Evolutionary conservation across 2,113 vertebrate genomes (phyloP).

Genomic region (Panurus biarmicus): DNA sequence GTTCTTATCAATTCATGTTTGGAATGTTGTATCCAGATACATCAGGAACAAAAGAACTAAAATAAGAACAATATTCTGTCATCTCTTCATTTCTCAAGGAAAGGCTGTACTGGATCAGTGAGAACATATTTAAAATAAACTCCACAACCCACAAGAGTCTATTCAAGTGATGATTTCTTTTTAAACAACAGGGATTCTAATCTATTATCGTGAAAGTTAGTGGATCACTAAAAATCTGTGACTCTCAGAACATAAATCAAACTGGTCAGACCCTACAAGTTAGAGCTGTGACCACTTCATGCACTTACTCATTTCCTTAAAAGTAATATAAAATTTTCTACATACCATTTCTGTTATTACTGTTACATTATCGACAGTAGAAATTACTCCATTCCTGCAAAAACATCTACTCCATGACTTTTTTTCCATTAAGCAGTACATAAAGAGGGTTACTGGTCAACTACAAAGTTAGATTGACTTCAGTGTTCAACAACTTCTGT

Average conservation of each 20-base stretch:
- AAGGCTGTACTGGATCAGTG: not conserved
- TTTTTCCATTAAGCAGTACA: not conserved
- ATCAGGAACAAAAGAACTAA: not conserved
- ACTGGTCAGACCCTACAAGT: not conserved
- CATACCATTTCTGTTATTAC: not conserved
- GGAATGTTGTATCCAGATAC: not conserved
- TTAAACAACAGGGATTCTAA: not conserved
- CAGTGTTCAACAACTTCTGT: not conserved
- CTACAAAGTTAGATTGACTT: constrained; percentile 7
- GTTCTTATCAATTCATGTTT: not conserved
- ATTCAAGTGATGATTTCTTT: not conserved
- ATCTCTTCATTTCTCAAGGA: not conserved
- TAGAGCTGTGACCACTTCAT: not conserved
- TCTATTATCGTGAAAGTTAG: not conserved
- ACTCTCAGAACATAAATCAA: not conserved
- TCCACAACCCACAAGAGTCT: not conserved
- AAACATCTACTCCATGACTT: constrained; percentile 21
- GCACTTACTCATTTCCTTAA: not conserved
- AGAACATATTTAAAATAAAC: not conserved
- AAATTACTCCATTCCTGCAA: not conserved
- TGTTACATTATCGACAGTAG: not conserved
- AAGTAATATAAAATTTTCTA: not conserved
- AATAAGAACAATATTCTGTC: not conserved
- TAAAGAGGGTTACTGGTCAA: constrained; percentile 12
- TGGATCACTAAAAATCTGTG: not conserved